Evolutionary conservation across 2,888 invertebrate genomes (phyloP), one percentile per base, ranked within the genome.

Genomic region (Drosophila melanosoma): DNA sequence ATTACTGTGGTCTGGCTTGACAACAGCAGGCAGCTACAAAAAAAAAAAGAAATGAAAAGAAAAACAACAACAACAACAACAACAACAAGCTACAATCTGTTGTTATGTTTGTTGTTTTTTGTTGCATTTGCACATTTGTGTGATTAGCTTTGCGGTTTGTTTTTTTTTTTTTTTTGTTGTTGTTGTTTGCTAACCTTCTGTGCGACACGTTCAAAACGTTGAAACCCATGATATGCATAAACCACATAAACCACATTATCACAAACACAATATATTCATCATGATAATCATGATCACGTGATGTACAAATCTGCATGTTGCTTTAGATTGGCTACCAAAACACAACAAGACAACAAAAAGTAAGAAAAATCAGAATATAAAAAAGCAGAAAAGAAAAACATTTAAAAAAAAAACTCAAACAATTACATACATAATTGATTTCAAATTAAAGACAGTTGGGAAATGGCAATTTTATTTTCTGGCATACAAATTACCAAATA

Each of bases 361-460:
- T 12, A 32, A 38, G 32, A 11, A 48, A 48, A 29, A 20, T 58
- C 42, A 48, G n/a, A 2, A 23, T 23, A 42, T 38, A 45, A 56
- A 12, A 45, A 20, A 20, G 7, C 20, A 8, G 15, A 15, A 45
- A 38, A 52, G 23, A 45, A 20, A 23, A 35, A 52, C 36, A 40
- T 58, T 54, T 10, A 10, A 29, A 26, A 49, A 26, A 2, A 40
- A 61, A 63, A 45, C 54, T 35, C 53, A 17, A 20, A 65, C 82
- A 79, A 83, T 83, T 88, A 84, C 71, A 79, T 79, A 82, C 70
- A 63, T 68, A 87, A 87, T 87, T 88, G 87, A 87, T 89, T 87
- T 90, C 73, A 73, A 87, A 88, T 90, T 84, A 84, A 89, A 85
- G 71, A 36, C 20, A 23, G n/a, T 1, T 6, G 20, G 51, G 36